Base-by-base conservation (phyloP, 1,140 invertebrate species). In the Lysiphlebus fabarum region DNA sequence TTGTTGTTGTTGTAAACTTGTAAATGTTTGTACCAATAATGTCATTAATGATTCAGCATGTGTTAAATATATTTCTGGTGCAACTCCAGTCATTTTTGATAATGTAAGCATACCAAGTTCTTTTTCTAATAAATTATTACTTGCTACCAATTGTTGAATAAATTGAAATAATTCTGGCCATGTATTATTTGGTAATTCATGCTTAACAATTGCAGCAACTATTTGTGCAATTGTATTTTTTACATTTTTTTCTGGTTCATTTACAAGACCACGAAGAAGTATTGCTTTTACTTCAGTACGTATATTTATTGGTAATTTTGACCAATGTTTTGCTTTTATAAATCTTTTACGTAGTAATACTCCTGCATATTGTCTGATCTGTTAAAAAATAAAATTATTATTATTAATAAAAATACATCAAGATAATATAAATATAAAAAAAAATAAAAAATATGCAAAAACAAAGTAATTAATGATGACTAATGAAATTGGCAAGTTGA, bases 121-220 rank as follows among this genome's bases (percentile, higher is more conserved):
- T 80, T 83, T 83, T 45, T 86, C 81, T 10, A 69, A 64, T 11
- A 75, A 56, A 68, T 82, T 81, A 41, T 82, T 75, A 69, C 82
- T 86, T 34, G 77, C 79, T 41, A 81, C 80, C 33, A 83, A 74
- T 44, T 82, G 79, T 59, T 86, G 77, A 48, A 91, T 75, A 67
- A 90, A 88, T 58, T 86, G 82, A 44, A 91, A 79, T 38, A 91
- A 70, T 66, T 90, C 86, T 7, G 83, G 84, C 89, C 89, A 91
- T 8, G 72, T 67, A 65, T 85, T 83, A 42, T 79, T 79, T 9
- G 84, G 81, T 53, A 89, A 76, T 74, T 91, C 90, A 76, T 90
- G 88, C 62, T 86, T 88, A 14, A 87, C 82, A 53, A 91, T 78
- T 2, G 83, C 80, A 14, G 86, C 90, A 63, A 88, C 81, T 51